Percentiles rank a stretch among this genome's conserved stretches.
phyloP scores from a whole-genome alignment of 2,797 vertebrate genomes.

The Arrhamphus sclerolepis region DNA sequence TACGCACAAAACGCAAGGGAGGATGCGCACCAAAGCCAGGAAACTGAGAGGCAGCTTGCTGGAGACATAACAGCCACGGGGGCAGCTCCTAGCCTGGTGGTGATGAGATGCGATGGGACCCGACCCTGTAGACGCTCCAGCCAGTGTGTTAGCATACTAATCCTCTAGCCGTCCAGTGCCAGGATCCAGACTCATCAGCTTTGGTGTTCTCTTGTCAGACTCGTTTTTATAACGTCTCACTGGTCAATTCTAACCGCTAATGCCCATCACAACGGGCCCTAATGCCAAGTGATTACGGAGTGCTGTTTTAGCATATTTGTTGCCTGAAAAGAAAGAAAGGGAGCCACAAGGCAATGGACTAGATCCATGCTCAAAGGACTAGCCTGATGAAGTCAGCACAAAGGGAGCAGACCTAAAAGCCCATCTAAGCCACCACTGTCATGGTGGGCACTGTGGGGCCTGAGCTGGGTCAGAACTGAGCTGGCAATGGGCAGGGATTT shows the following conservation, averaged over 20 bases:
- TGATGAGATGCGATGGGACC: slow-evolving; percentile 78
- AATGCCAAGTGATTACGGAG: slow-evolving; percentile 85
- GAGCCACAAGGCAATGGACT: slow-evolving; percentile 75
- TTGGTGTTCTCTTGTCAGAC: slow-evolving; percentile 82
- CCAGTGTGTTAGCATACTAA: slow-evolving; percentile 79
- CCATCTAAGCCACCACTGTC: slow-evolving; percentile 70
- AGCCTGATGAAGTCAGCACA: slow-evolving; percentile 87
- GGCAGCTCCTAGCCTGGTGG: slow-evolving; percentile 62
- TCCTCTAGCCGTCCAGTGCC: slow-evolving; percentile 74
- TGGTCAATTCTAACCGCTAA: slow-evolving; percentile 84
- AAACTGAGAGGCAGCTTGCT: slow-evolving; percentile 34
- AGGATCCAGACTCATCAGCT: slow-evolving; percentile 85
- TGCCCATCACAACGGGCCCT: slow-evolving; percentile 83
- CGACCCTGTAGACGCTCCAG: slow-evolving; percentile 68
- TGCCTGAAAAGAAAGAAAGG: slow-evolving; percentile 78
- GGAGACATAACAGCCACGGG: slow-evolving; percentile 64
- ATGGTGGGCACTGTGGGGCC: slow-evolving; percentile 61
- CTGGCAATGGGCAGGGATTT: slow-evolving; percentile 55
- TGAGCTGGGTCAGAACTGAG: slow-evolving; percentile 51
- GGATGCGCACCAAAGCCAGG: slow-evolving; percentile 51
- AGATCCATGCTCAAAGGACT: slow-evolving; percentile 77
- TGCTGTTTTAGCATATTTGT: slow-evolving; percentile 86
- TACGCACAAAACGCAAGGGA: slow-evolving; percentile 37
- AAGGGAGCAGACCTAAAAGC: slow-evolving; percentile 76
- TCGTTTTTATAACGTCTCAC: slow-evolving; percentile 81